Evolutionary conservation across 2,797 vertebrate genomes (phyloP).

Genomic region (Neostethus bicornis): DNA sequence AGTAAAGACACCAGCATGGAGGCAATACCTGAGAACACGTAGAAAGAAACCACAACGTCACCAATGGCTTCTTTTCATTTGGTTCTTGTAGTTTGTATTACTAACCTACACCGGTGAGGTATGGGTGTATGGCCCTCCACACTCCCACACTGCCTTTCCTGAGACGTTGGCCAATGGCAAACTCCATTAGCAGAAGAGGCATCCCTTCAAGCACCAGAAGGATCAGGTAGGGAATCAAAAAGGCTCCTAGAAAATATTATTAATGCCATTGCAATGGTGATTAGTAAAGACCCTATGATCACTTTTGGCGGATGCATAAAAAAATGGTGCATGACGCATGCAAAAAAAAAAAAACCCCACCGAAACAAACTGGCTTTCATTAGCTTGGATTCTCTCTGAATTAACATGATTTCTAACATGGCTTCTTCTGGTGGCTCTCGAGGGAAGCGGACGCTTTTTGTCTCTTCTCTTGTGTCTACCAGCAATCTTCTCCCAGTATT

Average conservation of each 20-base stretch:
- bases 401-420: too few relatives aligned
- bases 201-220: conserved; percentile 91
- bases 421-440: too few relatives aligned
- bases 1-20: conserved; percentile 90
- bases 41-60: neutral
- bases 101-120: conserved; percentile 90
- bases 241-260: conserved; percentile 84
- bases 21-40: conserved; percentile 81
- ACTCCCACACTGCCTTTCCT: conserved; percentile 89
- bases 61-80: neutral
- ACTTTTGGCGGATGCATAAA: too few relatives aligned
- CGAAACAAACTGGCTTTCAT: too few relatives aligned
- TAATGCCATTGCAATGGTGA: too few relatives aligned
- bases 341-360: too few relatives aligned
- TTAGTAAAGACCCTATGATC: too few relatives aligned
- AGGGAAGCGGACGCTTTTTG: too few relatives aligned
- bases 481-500: too few relatives aligned
- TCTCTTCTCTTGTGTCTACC: too few relatives aligned
- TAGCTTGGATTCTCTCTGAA: too few relatives aligned
- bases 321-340: too few relatives aligned
- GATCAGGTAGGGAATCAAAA: conserved; percentile 95
- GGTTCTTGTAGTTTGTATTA: neutral
- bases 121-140: conserved; percentile 85
- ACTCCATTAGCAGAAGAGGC: conserved; percentile 91
- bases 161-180: conserved; percentile 93